Evolutionary conservation across 2,113 vertebrate species (phyloP).

Genomic region (Numida meleagris): DNA sequence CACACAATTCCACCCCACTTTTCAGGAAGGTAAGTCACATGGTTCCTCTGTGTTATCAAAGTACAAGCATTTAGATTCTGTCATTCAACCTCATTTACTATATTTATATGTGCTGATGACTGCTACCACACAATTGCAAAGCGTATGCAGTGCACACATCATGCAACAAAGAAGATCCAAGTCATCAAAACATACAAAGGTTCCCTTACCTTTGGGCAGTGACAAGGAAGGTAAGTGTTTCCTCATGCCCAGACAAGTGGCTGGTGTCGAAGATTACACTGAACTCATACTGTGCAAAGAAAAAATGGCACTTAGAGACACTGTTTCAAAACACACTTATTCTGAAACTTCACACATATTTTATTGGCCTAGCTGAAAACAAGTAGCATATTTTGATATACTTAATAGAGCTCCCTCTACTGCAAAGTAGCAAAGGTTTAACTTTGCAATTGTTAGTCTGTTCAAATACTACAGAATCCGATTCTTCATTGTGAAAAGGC

Average conservation of each 20-base stretch:
- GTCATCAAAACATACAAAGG: neutral
- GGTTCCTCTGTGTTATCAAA: neutral
- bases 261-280: slow-evolving; percentile 96
- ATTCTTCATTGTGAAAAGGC: neutral
- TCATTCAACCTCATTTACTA: neutral
- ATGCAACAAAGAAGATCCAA: neutral
- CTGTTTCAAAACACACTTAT: neutral
- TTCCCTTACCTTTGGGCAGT: slow-evolving; percentile 89
- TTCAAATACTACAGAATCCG: neutral
- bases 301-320: slow-evolving; percentile 3
- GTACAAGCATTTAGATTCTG: neutral
- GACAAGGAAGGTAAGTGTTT: slow-evolving; percentile 86
- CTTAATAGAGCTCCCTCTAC: neutral
- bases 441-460: neutral
- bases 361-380: neutral
- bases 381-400: neutral
- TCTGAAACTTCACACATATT: neutral
- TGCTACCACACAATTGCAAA: neutral
- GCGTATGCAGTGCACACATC: neutral
- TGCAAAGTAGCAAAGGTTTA: neutral
- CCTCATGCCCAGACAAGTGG: slow-evolving; percentile 90
- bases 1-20: neutral
- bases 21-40: neutral
- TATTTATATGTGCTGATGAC: neutral
- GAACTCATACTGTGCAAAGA: slow-evolving; percentile 87